phyloP scores from a whole-genome alignment of 1,140 invertebrate genomes.

The Plutomurus gul region DNA sequence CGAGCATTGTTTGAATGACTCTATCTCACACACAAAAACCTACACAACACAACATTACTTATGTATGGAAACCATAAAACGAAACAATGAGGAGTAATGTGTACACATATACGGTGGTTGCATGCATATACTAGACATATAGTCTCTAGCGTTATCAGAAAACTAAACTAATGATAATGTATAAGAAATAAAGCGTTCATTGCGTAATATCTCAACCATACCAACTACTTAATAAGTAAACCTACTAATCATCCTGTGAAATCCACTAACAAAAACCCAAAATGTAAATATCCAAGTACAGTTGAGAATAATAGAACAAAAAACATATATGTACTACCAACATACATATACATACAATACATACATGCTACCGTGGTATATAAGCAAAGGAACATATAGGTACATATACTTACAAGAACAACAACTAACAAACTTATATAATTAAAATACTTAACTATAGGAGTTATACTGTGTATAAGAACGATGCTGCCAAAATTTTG shows the following conservation, averaged over 20 bases:
- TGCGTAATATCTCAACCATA: not conserved
- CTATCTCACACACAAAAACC: not conserved
- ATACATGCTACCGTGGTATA: not conserved
- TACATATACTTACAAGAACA: conserved; percentile 5
- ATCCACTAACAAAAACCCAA: not conserved
- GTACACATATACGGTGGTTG: not conserved
- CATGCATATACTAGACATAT: not conserved
- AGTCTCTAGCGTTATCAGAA: not conserved
- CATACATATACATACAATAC: not conserved
- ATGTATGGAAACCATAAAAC: not conserved
- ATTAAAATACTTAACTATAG: not conserved
- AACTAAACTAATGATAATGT: not conserved
- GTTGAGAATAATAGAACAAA: not conserved
- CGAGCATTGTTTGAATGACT: not conserved
- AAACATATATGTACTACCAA: not conserved
- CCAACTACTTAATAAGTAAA: not conserved
- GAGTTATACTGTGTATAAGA: conserved; percentile 34
- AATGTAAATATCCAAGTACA: not conserved
- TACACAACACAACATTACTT: not conserved
- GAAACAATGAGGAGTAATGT: not conserved
- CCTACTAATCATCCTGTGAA: not conserved
- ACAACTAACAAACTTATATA: conserved; percentile 23
- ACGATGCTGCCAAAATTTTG: conserved; percentile 38
- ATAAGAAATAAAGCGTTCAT: not conserved
- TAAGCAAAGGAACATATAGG: conserved; percentile 14